phyloP scores from a whole-genome alignment of 2,888 invertebrate genomes.

The Phengaris alcon region DNA sequence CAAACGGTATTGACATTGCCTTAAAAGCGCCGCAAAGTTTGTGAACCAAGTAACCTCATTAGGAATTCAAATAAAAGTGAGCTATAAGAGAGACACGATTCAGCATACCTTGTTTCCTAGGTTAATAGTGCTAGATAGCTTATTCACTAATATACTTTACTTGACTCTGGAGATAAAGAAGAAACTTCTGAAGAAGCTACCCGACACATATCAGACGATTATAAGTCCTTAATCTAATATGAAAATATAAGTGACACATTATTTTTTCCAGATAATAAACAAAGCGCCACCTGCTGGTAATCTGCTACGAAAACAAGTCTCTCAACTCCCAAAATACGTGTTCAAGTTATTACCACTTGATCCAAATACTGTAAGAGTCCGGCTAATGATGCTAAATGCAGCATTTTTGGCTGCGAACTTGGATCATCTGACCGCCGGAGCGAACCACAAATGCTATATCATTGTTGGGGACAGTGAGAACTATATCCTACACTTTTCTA shows the following conservation, averaged over 20 bases:
- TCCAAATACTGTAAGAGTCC: constrained; percentile 53
- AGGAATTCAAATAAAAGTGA: neutral
- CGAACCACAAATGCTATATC: constrained; percentile 76
- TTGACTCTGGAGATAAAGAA: too few relatives aligned
- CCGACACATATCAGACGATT: too few relatives aligned
- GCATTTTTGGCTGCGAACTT: constrained; percentile 63
- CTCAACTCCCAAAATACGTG: constrained; percentile 81
- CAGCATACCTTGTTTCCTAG: too few relatives aligned
- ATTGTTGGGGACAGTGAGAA: constrained; percentile 84
- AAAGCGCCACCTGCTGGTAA: constrained; percentile 87
- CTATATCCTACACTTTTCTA: constrained; percentile 75
- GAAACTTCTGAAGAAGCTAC: too few relatives aligned
- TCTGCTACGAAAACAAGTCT: constrained; percentile 80
- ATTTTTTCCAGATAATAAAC: constrained; percentile 81
- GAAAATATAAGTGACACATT: too few relatives aligned
- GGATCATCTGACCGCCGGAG: constrained; percentile 67
- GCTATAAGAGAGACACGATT: too few relatives aligned
- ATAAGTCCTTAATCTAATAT: too few relatives aligned
- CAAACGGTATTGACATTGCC: constrained; percentile 17
- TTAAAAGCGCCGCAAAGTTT: neutral
- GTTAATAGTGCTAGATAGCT: too few relatives aligned
- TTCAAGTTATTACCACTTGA: constrained; percentile 61
- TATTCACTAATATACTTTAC: too few relatives aligned
- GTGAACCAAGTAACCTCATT: neutral
- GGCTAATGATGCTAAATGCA: constrained; percentile 65